Evolutionary conservation across 1,140 invertebrate species (phyloP), one percentile per base, ranked within the genome.

Genomic region (Drosophila pandora): DNA sequence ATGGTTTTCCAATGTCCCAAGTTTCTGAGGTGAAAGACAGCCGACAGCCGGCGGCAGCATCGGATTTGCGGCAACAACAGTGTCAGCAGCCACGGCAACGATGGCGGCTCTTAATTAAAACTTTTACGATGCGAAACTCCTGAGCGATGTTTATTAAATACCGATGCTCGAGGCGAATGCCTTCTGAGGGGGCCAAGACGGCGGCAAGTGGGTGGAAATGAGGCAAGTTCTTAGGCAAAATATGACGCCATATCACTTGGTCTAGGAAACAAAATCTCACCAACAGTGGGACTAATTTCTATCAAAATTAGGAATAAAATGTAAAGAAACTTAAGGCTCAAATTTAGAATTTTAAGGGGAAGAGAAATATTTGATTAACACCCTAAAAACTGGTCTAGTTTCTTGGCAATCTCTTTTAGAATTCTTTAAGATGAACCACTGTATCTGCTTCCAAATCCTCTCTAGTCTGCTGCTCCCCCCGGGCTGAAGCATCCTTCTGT

Each of bases 81-180:
- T 37, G 53, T 23, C 56, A 50, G 34, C 48, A 25, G 12, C 28
- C 21, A 21, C 12, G 52, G 37, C 63, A 32, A 17, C 45, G 37
- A 21, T 34, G 43, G 41, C 71, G 21, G 50, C 60, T 75, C 83
- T 85, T 85, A 85, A 85, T 85, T 85, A 85, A 85, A 85, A 85
- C 69, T 88, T 85, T 85, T 77, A 58, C 57, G 45, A 32, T 37
- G 22, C 73, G 52, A 23, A 37, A 56, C 77, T 64, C 58, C 69
- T 50, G 28, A 78, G 65, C 62, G 48, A 56, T 80, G 64, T 79
- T 87, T 87, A 87, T 87, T 87, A 87, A 87, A 87, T 88, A 78
- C 75, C 73, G 56, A 81, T 76, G 78, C 82, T 64, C 47, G 21
- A 28, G 82, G 78, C 78, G 50, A 53, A 43, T 67, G 74, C 71